phyloP scores from a whole-genome alignment of 2,113 vertebrate genomes.

The Epinephelus lanceolatus region DNA sequence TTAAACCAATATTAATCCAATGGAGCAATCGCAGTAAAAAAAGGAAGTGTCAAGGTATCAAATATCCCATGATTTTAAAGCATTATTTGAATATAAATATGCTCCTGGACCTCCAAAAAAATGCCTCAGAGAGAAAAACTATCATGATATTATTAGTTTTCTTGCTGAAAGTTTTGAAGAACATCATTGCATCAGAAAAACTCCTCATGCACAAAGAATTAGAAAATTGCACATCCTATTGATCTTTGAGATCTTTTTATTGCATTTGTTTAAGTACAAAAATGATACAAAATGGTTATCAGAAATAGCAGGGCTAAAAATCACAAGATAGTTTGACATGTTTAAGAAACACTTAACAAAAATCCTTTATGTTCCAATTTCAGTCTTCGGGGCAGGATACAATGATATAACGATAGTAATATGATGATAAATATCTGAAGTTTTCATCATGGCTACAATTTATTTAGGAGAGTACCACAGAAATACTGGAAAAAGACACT shows the following conservation, averaged over 20 bases:
- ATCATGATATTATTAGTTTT: no score
- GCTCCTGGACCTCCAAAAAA: not conserved
- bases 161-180: not conserved
- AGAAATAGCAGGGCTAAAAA: constrained; percentile 8
- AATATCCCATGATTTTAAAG: no score
- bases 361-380: constrained; percentile 1
- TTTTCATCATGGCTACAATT: constrained; percentile 10
- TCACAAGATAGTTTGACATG: not conserved
- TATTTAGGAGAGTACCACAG: constrained; percentile 11
- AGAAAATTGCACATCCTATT: not conserved
- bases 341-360: constrained; percentile 7
- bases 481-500: not conserved
- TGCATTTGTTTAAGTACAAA: constrained; percentile 39
- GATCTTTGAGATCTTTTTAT: constrained; percentile 43
- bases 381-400: constrained; percentile 4
- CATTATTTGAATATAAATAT: not conserved
- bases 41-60: no score
- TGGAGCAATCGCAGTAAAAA: no score
- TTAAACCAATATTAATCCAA: no score
- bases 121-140: no score
- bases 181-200: not conserved
- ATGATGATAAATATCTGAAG: constrained; percentile 5
- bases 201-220: not conserved
- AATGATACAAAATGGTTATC: constrained; percentile 42
- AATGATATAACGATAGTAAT: not conserved